Base-by-base conservation (phyloP, 2,113 vertebrate species). In the Tautogolabrus adspersus region DNA sequence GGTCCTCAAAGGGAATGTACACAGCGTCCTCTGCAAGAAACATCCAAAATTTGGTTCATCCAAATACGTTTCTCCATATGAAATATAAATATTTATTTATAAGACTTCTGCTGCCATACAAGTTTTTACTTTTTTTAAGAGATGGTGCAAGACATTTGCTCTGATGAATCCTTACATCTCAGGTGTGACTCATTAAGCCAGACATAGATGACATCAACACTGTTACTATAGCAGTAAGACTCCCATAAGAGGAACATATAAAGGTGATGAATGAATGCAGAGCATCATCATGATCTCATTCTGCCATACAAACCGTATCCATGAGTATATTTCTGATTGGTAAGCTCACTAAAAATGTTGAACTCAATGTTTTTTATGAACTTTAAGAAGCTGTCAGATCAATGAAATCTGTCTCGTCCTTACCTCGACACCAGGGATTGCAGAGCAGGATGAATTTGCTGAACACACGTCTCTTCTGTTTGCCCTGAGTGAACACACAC, bases 401-500 rank as follows among this genome's bases (percentile, higher is more conserved):
- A 19, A 49, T 19, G 16, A 5, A n/a, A n/a, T 8, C 9, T 9
- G 6, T 51, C 51, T 66, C 34, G 6, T 1, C 65, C 93, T 85
- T 69, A 95, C 94, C 89, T 21, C 5, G 22, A 57, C 92, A 93
- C 94, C 94, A 95, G 55, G 94, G 94, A 69, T 95, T 95, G 83
- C 83, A 95, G 52, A 95, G 92, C 63, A 95, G 80, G 16, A 68
- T 70, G 51, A 95, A 91, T 52, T 56, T 67, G 21, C 90, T 83
- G 0, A 55, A 13, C 0, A 10, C 47, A 3, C 44, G 42, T 13
- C 1, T 62, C 69, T 5, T 69, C 19, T 49, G 16, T 15, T 23
- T 6, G 0, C 1, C 1, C 26, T 44, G 47, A 6, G 74, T 72
- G 56, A 64, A 37, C 19, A 83, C 51, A 12, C 8, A 44, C 62